Percentiles rank a stretch among this genome's conserved stretches.
Evolutionary conservation across 2,888 invertebrate genomes (phyloP).

Genomic region (Hoplodrina blanda): DNA sequence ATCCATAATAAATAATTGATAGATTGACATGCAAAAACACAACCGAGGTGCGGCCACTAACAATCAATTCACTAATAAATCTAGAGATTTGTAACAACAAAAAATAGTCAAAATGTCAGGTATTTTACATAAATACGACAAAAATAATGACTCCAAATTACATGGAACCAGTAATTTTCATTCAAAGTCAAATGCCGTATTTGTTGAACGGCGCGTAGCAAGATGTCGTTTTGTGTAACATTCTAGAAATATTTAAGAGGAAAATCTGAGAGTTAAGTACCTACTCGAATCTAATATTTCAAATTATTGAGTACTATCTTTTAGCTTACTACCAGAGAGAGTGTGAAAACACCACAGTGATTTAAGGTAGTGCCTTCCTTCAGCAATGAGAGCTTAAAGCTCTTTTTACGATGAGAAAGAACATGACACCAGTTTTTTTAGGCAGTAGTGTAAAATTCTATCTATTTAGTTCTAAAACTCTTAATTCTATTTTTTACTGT

Average conservation of each 20-base stretch:
- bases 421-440: too few species aligned
- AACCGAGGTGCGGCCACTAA: conserved; percentile 34
- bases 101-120: conserved; percentile 48
- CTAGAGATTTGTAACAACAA: conserved; percentile 50
- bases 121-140: conserved; percentile 55
- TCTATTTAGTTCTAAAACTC: too few species aligned
- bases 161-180: conserved; percentile 34
- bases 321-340: too few species aligned
- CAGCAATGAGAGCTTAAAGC: too few species aligned
- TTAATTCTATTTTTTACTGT: too few species aligned
- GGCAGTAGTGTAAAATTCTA: too few species aligned
- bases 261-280: not conserved
- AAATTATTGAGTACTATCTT: not conserved
- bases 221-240: conserved; percentile 14
- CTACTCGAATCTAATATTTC: not conserved
- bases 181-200: conserved; percentile 40
- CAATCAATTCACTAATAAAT: conserved; percentile 58
- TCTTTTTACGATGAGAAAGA: too few species aligned
- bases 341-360: too few species aligned
- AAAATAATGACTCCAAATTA: conserved; percentile 44
- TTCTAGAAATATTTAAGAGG: conserved; percentile 9
- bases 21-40: conserved; percentile 45
- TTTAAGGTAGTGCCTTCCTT: too few species aligned
- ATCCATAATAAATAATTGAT: conserved; percentile 50
- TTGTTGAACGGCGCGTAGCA: conserved; percentile 31